Base-by-base conservation (phyloP, 2,113 vertebrate genomes). In the Tupaia chinensis region DNA sequence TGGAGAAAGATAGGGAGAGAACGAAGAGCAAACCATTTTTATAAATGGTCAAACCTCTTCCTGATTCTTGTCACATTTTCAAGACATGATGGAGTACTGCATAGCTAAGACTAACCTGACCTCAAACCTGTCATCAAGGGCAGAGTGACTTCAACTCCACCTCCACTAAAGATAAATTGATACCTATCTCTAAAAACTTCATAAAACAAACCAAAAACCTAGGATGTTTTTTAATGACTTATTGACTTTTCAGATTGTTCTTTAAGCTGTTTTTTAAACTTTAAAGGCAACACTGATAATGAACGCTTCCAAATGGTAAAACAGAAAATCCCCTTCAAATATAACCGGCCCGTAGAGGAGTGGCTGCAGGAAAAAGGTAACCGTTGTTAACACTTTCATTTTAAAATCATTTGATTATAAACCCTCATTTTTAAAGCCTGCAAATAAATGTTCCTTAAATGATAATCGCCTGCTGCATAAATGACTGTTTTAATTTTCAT, bases 331-430 rank as follows among this genome's bases (percentile, higher is more conserved):
- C 99, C 99, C 98, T 99, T 99, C 99, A 99, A 99, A 99, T 99
- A 99, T 99, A 99, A 99, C 99, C 99, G 99, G 98, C 99, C 99
- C 86, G 99, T 99, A 99, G 99, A 99, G 98, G 99, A 99, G 98
- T 99, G 99, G 99, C 99, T 99, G 98, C 99, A 99, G 98, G 99
- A 99, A 98, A 99, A 99, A 99, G 99, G 99, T 99, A 99, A 99
- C 98, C 98, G 98, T 98, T 98, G 98, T 99, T 98, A 98, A 98
- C 99, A 98, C 98, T 99, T 99, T 98, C 98, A 98, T 99, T 98
- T 98, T 98, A 99, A 99, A 98, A 98, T 98, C 98, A 98, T 99
- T 98, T 98, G 98, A 98, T 98, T 98, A 98, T 99, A 99, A 99
- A 98, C 97, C 97, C 98, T 98, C 98, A 98, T 99, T 98, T 98